A percentile compares a stretch with the other conserved stretches of the same genome.
Evolutionary conservation across 2,797 vertebrate species (phyloP).

Genomic region (Helicolenus hilgendorfi): DNA sequence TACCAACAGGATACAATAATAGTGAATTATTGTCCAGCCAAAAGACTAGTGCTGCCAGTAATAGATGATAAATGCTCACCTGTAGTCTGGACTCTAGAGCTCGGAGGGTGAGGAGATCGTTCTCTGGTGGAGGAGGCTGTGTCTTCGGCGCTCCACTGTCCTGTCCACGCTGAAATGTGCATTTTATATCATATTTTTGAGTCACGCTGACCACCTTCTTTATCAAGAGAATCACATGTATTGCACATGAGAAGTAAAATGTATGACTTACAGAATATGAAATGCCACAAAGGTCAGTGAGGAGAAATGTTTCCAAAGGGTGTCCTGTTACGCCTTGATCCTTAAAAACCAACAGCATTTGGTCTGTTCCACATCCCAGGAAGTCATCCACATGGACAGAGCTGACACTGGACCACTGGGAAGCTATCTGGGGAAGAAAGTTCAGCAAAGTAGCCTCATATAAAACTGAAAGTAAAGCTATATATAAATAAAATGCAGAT

Average conservation of each 20-base stretch:
- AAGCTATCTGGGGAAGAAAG: constrained; percentile 88
- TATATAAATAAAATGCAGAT: not conserved
- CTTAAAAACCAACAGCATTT: constrained; percentile 93
- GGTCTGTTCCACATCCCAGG: constrained; percentile 93
- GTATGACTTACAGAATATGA: constrained; percentile 90
- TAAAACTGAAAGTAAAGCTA: not conserved
- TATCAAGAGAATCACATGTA: not conserved
- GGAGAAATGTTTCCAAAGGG: constrained; percentile 85
- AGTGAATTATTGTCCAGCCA: not conserved
- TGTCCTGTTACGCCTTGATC: constrained; percentile 65
- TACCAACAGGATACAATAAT: not conserved
- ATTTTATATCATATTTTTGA: not conserved
- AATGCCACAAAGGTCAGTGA: constrained; percentile 93
- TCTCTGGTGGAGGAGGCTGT: constrained; percentile 84
- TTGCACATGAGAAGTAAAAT: constrained; percentile 8
- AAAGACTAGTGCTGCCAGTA: not conserved
- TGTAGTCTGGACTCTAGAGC: constrained; percentile 94
- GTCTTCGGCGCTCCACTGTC: constrained; percentile 55
- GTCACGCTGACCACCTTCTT: not conserved
- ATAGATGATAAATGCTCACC: constrained; percentile 79
- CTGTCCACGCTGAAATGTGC: constrained; percentile 79
- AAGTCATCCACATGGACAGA: constrained; percentile 95
- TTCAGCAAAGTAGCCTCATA: not conserved
- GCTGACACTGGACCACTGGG: constrained; percentile 90
- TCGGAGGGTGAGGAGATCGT: constrained; percentile 88